phyloP scores from a whole-genome alignment of 2,797 vertebrate genomes.

The Danio aesculapii region DNA sequence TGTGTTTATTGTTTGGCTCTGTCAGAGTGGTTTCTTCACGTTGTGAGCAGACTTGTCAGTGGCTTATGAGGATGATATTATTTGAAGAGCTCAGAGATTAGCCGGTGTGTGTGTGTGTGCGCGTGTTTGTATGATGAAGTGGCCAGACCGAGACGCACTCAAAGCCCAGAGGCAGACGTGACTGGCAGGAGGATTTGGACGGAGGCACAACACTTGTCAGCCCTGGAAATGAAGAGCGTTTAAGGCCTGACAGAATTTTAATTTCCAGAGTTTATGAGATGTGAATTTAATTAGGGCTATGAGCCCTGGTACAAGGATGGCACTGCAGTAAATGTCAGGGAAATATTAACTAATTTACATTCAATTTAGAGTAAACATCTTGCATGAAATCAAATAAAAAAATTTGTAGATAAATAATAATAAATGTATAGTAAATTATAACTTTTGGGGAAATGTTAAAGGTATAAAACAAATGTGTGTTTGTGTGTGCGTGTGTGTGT shows the following conservation, averaged over 20 bases:
- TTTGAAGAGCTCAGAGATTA: not conserved
- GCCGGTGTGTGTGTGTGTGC: conserved; percentile 57
- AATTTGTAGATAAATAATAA: no score
- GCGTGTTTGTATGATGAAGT: conserved; percentile 58
- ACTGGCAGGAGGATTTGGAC: conserved; percentile 66
- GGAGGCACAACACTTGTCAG: conserved; percentile 27
- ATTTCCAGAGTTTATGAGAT: conserved; percentile 2
- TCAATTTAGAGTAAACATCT: no score
- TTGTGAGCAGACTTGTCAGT: not conserved
- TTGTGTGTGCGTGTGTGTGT: no score
- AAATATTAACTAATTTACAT: not conserved
- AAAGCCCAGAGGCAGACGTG: conserved; percentile 46
- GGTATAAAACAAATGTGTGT: no score
- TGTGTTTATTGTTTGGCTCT: no score
- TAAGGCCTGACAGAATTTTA: conserved; percentile 8
- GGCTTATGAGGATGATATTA: conserved; percentile 28
- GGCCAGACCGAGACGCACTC: not conserved
- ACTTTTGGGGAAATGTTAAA: no score
- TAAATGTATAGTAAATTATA: no score
- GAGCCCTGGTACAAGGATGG: not conserved
- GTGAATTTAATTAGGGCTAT: conserved; percentile 3
- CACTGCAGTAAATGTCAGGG: not conserved
- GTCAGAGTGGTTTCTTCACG: no score
- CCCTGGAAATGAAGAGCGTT: conserved; percentile 7
- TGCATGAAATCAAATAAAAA: no score